These are phyloP conservation scores for Poecilobothrus nobilitatus DNA, from an alignment of 2,888 invertebrate genomes.

Conservation along the genomic window DNA sequence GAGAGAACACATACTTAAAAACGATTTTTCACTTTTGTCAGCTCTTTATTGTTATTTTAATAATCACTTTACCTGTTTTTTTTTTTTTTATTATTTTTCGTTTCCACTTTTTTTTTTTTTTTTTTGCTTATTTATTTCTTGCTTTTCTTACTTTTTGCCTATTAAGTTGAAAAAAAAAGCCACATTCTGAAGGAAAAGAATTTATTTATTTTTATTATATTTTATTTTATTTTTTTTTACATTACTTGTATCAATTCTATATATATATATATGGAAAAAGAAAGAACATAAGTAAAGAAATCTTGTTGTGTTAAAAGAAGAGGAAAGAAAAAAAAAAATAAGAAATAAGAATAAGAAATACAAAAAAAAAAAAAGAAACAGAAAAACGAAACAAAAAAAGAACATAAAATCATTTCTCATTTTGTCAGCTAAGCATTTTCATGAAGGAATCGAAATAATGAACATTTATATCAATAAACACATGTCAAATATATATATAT, in stretches of 20 bases:
- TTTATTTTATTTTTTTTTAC: neutral
- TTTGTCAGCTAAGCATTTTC: neutral
- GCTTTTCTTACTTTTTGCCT: neutral
- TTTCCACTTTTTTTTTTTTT: neutral
- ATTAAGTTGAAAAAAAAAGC: slow-evolving; percentile 1
- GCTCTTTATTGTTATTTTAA: slow-evolving; percentile 6
- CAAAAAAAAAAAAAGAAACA: too few species aligned
- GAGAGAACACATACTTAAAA: neutral
- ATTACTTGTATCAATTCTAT: neutral
- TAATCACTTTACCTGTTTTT: slow-evolving; percentile 6
- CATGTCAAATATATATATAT: neutral
- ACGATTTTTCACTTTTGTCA: slow-evolving; percentile 6
- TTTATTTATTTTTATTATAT: neutral
- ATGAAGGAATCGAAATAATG: neutral
- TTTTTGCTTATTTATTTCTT: neutral
- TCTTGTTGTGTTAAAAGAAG: too few species aligned
- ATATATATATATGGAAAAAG: neutral
- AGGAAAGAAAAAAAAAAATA: too few species aligned
- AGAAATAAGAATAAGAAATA: too few species aligned
- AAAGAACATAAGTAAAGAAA: too few species aligned
- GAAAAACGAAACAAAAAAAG: too few species aligned
- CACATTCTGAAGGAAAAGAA: neutral
- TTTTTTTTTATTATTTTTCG: neutral
- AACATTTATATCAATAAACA: slow-evolving; percentile 6
- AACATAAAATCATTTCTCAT: neutral